Evolutionary conservation across 2,797 vertebrate species (phyloP), one percentile per base, ranked within the genome.

Genomic region (Oceanodroma leucorhoa): DNA sequence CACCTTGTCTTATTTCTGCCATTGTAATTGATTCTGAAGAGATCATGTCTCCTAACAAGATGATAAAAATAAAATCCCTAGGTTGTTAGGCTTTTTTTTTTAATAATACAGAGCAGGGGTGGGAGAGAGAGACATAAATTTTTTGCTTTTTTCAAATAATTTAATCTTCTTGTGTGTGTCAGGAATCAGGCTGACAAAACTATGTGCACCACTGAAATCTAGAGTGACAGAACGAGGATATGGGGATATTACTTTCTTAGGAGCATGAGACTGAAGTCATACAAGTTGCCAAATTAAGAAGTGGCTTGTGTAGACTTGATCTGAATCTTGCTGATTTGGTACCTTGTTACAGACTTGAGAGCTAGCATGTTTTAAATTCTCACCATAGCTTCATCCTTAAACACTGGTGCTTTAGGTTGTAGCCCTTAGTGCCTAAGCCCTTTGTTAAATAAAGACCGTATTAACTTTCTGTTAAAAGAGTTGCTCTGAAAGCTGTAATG

Each of bases 201-300:
- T 50, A 1, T 64, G 45, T 61, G 32, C 27, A 54, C 86, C 16
- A 24, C 1, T 83, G 67, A 83, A 94, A 92, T 83, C n/a, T 51
- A 55, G 78, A 91, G 79, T 92, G 94, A 93, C 80, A 93, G 92
- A 97, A 93, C 93, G 92, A 91, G 90, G 90, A 70, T 81, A 36
- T 5, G 13, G 7, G 48, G 53, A 80, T 93, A 93, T 87, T 89
- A 48, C 60, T 60, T 93, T 77, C 88, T 90, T 45, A 64, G 23
- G 29, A 92, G 48, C 66, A 77, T 14, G 51, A 87, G 43, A 38
- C 40, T 77, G 58, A 92, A 93, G 64, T 87, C 43, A 14, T 32
- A 87, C 10, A 3, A 85, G 71, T 87, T 84, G 60, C 55, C 55
- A 90, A 64, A 82, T 57, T 62, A 92, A 72, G 51, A 67, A 66